Evolutionary conservation across 2,113 vertebrate genomes (phyloP), one percentile per base, ranked within the genome.

Genomic region (Bostrychus sinensis): DNA sequence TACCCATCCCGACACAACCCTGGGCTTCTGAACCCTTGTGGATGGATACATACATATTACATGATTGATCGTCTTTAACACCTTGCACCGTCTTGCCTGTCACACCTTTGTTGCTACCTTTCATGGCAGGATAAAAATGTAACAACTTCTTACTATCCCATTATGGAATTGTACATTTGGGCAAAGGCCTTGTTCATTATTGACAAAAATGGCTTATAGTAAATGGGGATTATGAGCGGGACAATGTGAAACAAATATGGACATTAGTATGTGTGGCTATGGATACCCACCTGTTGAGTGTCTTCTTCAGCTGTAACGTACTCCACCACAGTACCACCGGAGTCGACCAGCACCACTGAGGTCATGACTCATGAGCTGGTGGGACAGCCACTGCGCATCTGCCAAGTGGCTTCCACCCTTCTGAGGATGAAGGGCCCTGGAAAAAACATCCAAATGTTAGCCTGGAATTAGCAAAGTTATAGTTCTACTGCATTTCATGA

Each of bases 291-390:
- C 95, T 96, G 89, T 61, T 90, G 89, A 43, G 90, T 78, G 54
- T 90, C 93, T 80, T 96, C 93, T 75, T 93, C 91, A 60, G 92
- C 94, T 69, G 91, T 92, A 79, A 95, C 88, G 17, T 96, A 95
- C 83, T 96, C 95, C 90, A 94, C 90, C 81, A 90, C 70, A 10
- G 91, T 81, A 69, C 94, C 94, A 82, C 94, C 96, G 65, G 83
- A 90, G 89, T 95, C 94, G 75, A 96, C 90, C 84, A 95, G 92
- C 71, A 93, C 89, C 86, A 94, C 94, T 34, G 97, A 97, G 84
- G 94, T 93, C 97, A 99, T 93, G 86, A 91, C 93, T 86, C 60
- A 67, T 75, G 55, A 78, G 5, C 51, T 36, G 63, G 60, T 1
- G 11, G 56, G 50, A 53, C 66, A 56, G 69, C 59, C 54, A 53